These are phyloP conservation scores for Tylochromis polylepis DNA, from an alignment of 2,113 vertebrate species.

Conservation along the genomic window DNA sequence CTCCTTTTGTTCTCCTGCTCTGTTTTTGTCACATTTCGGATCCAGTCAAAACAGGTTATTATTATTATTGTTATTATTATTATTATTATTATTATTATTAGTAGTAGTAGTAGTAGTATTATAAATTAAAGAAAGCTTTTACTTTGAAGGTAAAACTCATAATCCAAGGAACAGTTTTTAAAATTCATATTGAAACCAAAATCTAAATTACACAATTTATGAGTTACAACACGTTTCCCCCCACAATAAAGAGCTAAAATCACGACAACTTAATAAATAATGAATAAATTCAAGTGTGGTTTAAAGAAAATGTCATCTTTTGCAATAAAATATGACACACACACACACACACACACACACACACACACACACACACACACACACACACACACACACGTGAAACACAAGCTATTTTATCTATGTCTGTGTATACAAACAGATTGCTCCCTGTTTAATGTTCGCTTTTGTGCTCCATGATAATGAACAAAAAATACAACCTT, in stretches of 20 bases:
- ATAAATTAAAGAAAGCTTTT: not conserved
- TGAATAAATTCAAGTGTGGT: not conserved
- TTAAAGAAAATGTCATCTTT: not conserved
- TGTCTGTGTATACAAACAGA: not conserved
- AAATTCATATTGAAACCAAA: not conserved
- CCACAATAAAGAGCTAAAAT: fast-evolving
- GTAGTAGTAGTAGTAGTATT: not conserved
- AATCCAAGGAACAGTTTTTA: not conserved
- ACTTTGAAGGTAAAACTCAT: not conserved
- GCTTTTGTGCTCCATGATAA: not conserved
- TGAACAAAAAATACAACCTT: not conserved
- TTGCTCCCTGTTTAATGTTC: not conserved
- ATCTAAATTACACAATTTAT: not conserved
- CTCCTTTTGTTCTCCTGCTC: not conserved
- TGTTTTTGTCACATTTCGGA: not conserved
- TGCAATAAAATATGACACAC: not conserved
- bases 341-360: fast-evolving
- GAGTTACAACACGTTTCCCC: not conserved
- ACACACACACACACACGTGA: fast-evolving
- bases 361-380: fast-evolving
- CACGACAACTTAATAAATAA: not conserved
- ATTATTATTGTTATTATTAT: too few species aligned
- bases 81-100: too few species aligned
- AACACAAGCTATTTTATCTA: fast-evolving
- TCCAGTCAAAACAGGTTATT: not conserved